Percentiles rank a stretch among this genome's conserved stretches.
Evolutionary conservation across 2,888 invertebrate genomes (phyloP).

Genomic region (Spisula solida): DNA sequence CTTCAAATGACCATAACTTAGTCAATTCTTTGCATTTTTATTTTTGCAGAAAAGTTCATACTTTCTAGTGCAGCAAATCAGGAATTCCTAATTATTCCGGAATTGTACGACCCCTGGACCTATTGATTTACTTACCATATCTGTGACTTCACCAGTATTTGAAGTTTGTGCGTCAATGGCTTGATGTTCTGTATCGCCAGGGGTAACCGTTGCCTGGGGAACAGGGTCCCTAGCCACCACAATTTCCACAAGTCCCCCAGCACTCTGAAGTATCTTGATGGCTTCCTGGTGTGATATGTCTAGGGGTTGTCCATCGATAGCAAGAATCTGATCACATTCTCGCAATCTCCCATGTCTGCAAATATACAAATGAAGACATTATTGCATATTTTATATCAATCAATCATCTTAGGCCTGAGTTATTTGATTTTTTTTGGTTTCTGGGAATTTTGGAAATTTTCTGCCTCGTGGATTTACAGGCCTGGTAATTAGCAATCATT

Average conservation of each 20-base stretch:
- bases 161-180: constrained; percentile 62
- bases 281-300: constrained; percentile 95
- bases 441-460: no score
- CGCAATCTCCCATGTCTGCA: constrained; percentile 91
- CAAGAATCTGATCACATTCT: constrained; percentile 94
- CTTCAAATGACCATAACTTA: no score
- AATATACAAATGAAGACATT: constrained; percentile 59
- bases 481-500: no score
- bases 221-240: constrained; percentile 86
- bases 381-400: constrained; percentile 8
- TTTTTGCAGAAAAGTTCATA: no score
- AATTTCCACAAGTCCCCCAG: constrained; percentile 89
- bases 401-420: background rate
- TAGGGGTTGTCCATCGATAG: constrained; percentile 92
- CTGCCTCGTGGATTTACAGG: no score
- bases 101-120: no score
- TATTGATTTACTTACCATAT: constrained; percentile 58
- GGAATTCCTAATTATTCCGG: no score
- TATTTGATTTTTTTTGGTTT: no score
- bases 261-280: constrained; percentile 92
- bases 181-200: constrained; percentile 49
- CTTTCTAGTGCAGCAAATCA: no score
- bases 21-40: no score
- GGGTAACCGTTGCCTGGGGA: constrained; percentile 50
- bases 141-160: constrained; percentile 67